phyloP scores from a whole-genome alignment of 2,113 vertebrate genomes.

The Python bivittatus region DNA sequence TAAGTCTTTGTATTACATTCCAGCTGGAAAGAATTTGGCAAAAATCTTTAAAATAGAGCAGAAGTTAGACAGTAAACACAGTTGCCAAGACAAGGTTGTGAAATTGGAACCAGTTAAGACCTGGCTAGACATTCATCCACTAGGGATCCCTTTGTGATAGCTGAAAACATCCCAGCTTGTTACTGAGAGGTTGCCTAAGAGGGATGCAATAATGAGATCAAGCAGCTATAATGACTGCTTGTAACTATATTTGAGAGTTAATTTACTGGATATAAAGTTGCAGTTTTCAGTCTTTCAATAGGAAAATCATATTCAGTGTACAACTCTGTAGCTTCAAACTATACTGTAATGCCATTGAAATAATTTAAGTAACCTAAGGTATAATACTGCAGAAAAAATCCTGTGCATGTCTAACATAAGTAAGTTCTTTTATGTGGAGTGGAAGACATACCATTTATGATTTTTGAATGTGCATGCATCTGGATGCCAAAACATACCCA shows the following conservation, averaged over 20 bases:
- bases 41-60: conserved; percentile 61
- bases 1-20: conserved; percentile 44
- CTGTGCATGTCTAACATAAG: neutral
- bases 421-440: too few species aligned
- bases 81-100: conserved; percentile 67
- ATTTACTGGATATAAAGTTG: neutral
- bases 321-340: neutral
- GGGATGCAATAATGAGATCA: conserved; percentile 46
- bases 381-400: neutral
- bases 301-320: neutral
- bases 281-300: neutral
- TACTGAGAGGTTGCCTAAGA: conserved; percentile 57
- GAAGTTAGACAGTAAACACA: conserved; percentile 63
- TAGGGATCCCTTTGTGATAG: conserved; percentile 60
- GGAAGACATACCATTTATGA: neutral
- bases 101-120: conserved; percentile 61
- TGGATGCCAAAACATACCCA: neutral
- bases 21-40: conserved; percentile 49
- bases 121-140: conserved; percentile 60
- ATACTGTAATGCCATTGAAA: neutral
- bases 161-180: conserved; percentile 52
- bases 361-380: neutral
- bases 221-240: neutral
- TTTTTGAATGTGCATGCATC: neutral
- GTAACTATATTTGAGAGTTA: neutral